Evolutionary conservation across 2,888 invertebrate genomes (phyloP).

Genomic region (Neria commutata): DNA sequence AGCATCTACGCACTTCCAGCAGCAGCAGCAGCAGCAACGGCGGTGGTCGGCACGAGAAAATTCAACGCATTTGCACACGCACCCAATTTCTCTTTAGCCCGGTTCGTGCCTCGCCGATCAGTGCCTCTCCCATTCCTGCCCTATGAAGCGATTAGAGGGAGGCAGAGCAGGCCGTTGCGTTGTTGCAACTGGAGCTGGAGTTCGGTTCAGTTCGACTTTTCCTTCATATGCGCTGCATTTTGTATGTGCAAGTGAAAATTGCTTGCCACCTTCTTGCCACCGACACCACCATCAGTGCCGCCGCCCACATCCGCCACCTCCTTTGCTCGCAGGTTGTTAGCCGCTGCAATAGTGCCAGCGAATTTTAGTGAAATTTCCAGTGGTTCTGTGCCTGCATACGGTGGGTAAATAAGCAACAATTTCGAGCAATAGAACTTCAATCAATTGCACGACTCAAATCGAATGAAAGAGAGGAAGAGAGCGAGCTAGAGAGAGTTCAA

Average conservation of each 20-base stretch:
- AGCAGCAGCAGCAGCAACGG: conserved; percentile 12
- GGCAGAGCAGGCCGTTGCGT: too few species aligned
- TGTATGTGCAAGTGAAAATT: conserved; percentile 39
- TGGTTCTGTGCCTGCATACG: background rate
- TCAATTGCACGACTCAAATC: too few species aligned
- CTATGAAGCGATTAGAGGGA: background rate
- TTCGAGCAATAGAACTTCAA: too few species aligned
- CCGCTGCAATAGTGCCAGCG: background rate
- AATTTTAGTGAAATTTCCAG: background rate
- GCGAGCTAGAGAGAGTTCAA: too few species aligned
- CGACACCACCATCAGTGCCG: background rate
- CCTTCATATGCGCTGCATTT: conserved; percentile 40
- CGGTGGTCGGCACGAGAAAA: conserved; percentile 42
- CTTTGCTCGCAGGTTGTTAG: too few species aligned
- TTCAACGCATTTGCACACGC: conserved; percentile 50
- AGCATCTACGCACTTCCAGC: background rate
- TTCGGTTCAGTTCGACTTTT: too few species aligned
- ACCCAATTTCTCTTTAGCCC: conserved; percentile 44
- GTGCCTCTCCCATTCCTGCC: background rate
- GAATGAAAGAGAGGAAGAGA: too few species aligned
- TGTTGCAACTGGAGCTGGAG: too few species aligned
- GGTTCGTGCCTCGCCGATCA: background rate
- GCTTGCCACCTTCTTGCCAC: conserved; percentile 28
- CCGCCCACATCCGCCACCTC: background rate
- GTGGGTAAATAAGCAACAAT: too few species aligned